Evolutionary conservation across 2,113 vertebrate genomes (phyloP).

Genomic region (Corvus moneduloides): DNA sequence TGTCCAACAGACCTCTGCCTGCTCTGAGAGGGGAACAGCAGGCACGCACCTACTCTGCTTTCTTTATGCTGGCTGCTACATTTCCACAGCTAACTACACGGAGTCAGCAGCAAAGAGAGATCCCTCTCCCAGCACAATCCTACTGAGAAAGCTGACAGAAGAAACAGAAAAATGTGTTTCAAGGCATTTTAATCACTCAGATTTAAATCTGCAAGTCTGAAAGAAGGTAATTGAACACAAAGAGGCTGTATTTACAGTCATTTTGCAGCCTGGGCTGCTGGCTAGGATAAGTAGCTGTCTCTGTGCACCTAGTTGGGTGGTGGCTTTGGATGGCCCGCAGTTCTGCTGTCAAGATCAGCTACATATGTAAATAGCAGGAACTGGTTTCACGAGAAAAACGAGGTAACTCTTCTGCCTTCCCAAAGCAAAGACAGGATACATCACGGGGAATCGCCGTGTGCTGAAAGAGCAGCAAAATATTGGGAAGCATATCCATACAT

Average conservation of each 20-base stretch:
- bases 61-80: not conserved
- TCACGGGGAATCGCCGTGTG: not conserved
- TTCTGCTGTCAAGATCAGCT: not conserved
- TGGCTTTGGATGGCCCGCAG: not conserved
- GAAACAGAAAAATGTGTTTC: not conserved
- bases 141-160: not conserved
- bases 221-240: not conserved
- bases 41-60: not conserved
- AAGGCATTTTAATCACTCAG: not conserved
- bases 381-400: slow-evolving; percentile 40
- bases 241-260: not conserved
- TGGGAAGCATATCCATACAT: not conserved
- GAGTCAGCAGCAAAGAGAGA: not conserved
- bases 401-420: not conserved
- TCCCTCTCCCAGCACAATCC: not conserved
- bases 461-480: not conserved
- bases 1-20: not conserved
- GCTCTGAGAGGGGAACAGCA: not conserved
- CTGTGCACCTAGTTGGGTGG: not conserved
- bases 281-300: not conserved
- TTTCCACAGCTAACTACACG: not conserved
- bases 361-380: not conserved
- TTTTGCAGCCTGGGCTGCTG: not conserved
- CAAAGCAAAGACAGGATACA: not conserved
- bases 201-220: not conserved